Base-by-base conservation (phyloP, 1,140 invertebrate species). In the Drosophila suzukii region DNA sequence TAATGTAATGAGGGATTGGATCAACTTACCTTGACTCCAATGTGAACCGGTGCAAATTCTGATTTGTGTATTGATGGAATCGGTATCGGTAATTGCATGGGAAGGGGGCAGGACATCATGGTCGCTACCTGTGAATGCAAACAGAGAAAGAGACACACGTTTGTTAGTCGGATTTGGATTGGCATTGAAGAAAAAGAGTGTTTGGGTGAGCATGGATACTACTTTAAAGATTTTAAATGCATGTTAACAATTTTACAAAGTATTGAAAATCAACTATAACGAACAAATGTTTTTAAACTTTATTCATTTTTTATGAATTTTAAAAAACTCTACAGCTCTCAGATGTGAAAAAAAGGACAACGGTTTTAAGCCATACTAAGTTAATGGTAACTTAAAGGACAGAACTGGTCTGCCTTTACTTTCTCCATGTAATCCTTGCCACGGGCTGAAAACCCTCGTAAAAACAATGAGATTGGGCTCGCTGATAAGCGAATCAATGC, bases 41-140 rank as follows among this genome's bases (percentile, higher is more conserved):
- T 94, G 86, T 94, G 94, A 70, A 94, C 93, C 67, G 92, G 85
- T 70, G 93, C 92, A 81, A 94, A 94, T 91, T 94, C 94, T 74
- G 93, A 24, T 77, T 88, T 93, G 32, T 93, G 93, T 79, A 94
- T 86, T 63, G 93, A 93, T 79, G 94, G 93, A 92, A 94, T 93
- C 92, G 93, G 93, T 86, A 94, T 92, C 68, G 91, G 90, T 76
- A 94, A 93, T 93, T 94, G 93, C 93, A 94, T 92, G 90, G 94
- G 93, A 77, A 94, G 91, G 85, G 94, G 94, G 92, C 94, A 94
- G 94, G 94, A 94, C 94, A 94, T 94, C 94, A 94, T 94, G 93
- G 92, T 92, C 94, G 93, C 93, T 93, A 94, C 93, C 94, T 94
- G 92, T 70, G 65, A 78, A 86, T 66, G 63, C 38, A 82, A 81